phyloP scores from a whole-genome alignment of 2,113 vertebrate species.

The Sterrhoptilus dennistouni region DNA sequence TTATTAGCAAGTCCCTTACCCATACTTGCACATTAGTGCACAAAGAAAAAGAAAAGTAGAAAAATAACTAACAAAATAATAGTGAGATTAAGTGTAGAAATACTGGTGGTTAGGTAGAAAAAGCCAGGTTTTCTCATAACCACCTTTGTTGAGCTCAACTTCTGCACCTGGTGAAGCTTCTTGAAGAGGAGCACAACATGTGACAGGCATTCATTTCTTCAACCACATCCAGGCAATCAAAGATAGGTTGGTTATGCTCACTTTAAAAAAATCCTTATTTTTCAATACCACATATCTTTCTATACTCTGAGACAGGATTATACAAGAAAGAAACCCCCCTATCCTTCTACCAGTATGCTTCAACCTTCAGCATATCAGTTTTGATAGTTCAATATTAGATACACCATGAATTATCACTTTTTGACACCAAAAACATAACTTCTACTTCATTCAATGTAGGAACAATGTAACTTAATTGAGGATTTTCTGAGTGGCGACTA shows the following conservation, averaged over 20 bases:
- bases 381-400: not conserved
- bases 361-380: not conserved
- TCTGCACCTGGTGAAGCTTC: not conserved
- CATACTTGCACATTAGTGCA: not conserved
- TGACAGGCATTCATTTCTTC: not conserved
- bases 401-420: not conserved
- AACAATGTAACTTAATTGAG: not conserved
- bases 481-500: not conserved
- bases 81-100: not conserved
- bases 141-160: not conserved
- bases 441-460: not conserved
- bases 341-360: not conserved
- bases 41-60: not conserved
- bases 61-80: not conserved
- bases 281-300: not conserved
- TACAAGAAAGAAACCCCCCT: not conserved
- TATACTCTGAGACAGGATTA: not conserved
- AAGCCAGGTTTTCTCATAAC: not conserved
- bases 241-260: not conserved
- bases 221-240: not conserved
- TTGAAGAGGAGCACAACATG: not conserved
- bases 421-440: not conserved
- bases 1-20: not conserved
- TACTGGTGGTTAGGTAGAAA: not conserved
- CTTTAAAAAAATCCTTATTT: not conserved